Evolutionary conservation across 2,113 vertebrate species (phyloP).

Genomic region (Nothocercus julius): DNA sequence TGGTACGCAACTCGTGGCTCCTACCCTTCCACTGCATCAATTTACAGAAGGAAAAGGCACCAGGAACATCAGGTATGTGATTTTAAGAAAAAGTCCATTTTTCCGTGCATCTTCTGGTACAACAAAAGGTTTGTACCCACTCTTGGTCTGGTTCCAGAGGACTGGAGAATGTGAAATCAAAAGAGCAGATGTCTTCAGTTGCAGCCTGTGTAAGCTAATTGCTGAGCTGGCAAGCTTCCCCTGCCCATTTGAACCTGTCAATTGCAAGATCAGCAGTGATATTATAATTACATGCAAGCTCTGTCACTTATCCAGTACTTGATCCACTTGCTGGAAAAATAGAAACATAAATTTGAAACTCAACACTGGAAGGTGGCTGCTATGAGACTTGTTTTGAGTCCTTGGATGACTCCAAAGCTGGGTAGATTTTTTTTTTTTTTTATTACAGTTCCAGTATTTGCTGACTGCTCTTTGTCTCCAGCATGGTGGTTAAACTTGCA

Average conservation of each 20-base stretch:
- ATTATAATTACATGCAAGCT: not conserved
- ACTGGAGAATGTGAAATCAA: not conserved
- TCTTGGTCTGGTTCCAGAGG: not conserved
- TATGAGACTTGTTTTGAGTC: not conserved
- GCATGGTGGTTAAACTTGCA: fast-evolving
- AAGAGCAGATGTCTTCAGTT: not conserved
- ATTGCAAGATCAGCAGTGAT: not conserved
- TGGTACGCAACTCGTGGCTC: not conserved
- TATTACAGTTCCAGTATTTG: not conserved
- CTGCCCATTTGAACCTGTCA: not conserved
- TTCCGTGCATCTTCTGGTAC: not conserved
- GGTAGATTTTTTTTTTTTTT: not conserved
- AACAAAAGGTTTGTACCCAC: not conserved
- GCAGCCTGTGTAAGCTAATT: not conserved
- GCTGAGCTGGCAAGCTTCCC: not conserved
- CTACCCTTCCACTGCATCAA: fast-evolving
- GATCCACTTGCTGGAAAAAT: not conserved
- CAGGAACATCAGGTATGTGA: not conserved
- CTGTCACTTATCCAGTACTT: not conserved
- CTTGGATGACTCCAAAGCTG: not conserved
- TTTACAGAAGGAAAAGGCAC: not conserved
- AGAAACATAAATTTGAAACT: not conserved
- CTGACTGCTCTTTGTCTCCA: fast-evolving
- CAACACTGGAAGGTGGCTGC: not conserved
- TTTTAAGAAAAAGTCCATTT: not conserved